These are phyloP conservation scores for Chymomyza costata DNA, from an alignment of 1,140 invertebrate species.

Conservation along the genomic window DNA sequence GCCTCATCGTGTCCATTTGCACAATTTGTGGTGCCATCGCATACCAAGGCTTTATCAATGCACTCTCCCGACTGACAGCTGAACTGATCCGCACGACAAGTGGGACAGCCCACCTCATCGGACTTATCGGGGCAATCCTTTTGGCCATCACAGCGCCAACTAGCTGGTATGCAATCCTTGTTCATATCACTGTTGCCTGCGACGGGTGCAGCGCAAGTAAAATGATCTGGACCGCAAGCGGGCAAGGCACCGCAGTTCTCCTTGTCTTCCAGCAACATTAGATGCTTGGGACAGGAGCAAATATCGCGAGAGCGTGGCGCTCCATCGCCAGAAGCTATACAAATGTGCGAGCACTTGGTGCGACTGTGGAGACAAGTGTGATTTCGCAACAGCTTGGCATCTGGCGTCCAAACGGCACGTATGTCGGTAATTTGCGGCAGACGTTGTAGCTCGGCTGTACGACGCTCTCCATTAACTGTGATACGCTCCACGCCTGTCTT, in stretches of 20 bases:
- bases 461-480: conserved; percentile 76
- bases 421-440: conserved; percentile 80
- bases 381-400: conserved; percentile 60
- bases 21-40: conserved; percentile 85
- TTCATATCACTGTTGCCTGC: conserved; percentile 64
- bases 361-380: conserved; percentile 65
- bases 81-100: conserved; percentile 82
- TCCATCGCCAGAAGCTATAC: conserved; percentile 82
- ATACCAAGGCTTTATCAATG: conserved; percentile 82
- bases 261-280: conserved; percentile 83
- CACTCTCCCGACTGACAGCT: conserved; percentile 85
- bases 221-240: conserved; percentile 85
- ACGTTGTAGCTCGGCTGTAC: conserved; percentile 75
- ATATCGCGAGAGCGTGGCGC: conserved; percentile 75
- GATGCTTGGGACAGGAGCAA: conserved; percentile 87
- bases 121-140: conserved; percentile 87
- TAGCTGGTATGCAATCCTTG: conserved; percentile 87
- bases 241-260: conserved; percentile 83
- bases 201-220: conserved; percentile 81
- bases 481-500: conserved; percentile 78
- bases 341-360: conserved; percentile 76
- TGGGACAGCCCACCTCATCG: conserved; percentile 85
- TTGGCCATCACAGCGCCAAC: conserved; percentile 80
- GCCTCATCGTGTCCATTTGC: conserved; percentile 82
- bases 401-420: conserved; percentile 77